phyloP scores from a whole-genome alignment of 2,797 vertebrate species.

The Gymnothorax reevesii region DNA sequence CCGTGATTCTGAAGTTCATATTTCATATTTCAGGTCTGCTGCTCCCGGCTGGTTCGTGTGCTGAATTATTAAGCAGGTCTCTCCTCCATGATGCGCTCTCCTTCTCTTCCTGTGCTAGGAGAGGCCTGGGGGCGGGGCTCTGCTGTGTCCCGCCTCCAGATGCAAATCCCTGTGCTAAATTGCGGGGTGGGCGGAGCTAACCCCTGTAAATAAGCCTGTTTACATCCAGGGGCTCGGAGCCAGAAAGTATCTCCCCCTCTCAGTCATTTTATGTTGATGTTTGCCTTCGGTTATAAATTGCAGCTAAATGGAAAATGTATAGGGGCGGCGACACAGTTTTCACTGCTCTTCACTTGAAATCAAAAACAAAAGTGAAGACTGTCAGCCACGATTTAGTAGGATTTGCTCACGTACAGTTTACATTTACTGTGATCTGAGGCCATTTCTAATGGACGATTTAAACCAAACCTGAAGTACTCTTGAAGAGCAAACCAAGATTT shows the following conservation, averaged over 20 bases:
- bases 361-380: too few species aligned
- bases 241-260: neutral
- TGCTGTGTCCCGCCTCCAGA: constrained; percentile 48
- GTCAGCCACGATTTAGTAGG: too few species aligned
- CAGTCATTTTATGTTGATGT: neutral
- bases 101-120: constrained; percentile 32
- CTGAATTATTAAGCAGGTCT: constrained; percentile 74
- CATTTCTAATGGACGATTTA: too few species aligned
- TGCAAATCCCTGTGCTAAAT: constrained; percentile 68
- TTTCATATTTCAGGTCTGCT: constrained; percentile 60
- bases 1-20: neutral
- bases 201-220: constrained; percentile 62
- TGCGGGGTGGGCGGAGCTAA: constrained; percentile 20
- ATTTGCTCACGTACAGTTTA: too few species aligned
- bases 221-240: constrained; percentile 27
- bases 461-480: too few species aligned
- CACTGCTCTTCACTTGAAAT: too few species aligned
- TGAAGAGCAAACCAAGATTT: too few species aligned
- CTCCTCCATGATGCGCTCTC: constrained; percentile 54
- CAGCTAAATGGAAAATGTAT: too few species aligned
- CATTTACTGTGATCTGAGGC: too few species aligned
- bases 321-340: too few species aligned
- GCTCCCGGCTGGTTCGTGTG: constrained; percentile 61
- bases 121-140: constrained; percentile 30
- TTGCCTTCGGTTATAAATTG: too few species aligned